Evolutionary conservation across 2,888 invertebrate species (phyloP).

Genomic region (Orthosia gothica): DNA sequence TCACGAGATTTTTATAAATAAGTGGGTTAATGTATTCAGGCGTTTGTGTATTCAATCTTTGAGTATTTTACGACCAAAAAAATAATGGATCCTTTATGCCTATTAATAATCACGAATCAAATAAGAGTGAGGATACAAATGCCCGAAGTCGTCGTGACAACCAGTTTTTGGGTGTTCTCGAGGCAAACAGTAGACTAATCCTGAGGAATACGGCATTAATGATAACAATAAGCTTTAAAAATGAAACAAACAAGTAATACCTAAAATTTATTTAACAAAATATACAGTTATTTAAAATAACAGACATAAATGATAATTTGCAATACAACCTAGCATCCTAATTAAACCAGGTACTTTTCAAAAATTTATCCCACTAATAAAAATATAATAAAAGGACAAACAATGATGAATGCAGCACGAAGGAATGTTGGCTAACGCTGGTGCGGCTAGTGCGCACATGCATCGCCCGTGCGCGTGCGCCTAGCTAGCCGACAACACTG

Average conservation of each 20-base stretch:
- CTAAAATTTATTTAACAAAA: slow-evolving; percentile 92
- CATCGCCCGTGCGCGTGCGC: slow-evolving; percentile 53
- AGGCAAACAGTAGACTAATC: background rate
- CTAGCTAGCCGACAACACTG: slow-evolving; percentile 70
- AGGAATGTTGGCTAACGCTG: slow-evolving; percentile 90
- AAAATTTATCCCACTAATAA: slow-evolving; percentile 88
- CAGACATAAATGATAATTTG: slow-evolving; percentile 91
- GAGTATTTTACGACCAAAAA: too few species aligned
- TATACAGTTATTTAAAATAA: slow-evolving; percentile 91
- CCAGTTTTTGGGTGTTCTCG: too few species aligned
- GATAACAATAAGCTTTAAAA: slow-evolving; percentile 60
- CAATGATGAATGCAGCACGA: slow-evolving; percentile 89
- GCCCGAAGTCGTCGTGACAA: too few species aligned
- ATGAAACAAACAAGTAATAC: slow-evolving; percentile 84
- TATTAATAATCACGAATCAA: too few species aligned
- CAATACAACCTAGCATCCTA: slow-evolving; percentile 91
- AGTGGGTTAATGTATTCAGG: too few species aligned
- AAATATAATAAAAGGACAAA: slow-evolving; percentile 78
- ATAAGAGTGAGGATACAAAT: too few species aligned
- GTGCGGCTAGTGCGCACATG: slow-evolving; percentile 64
- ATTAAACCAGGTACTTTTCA: slow-evolving; percentile 91
- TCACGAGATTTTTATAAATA: too few species aligned
- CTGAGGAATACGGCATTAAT: background rate
- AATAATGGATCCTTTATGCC: too few species aligned
- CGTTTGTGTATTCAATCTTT: too few species aligned